Conservation (phyloP, 2,888 invertebrate genomes). For the Tipula unca region DNA sequence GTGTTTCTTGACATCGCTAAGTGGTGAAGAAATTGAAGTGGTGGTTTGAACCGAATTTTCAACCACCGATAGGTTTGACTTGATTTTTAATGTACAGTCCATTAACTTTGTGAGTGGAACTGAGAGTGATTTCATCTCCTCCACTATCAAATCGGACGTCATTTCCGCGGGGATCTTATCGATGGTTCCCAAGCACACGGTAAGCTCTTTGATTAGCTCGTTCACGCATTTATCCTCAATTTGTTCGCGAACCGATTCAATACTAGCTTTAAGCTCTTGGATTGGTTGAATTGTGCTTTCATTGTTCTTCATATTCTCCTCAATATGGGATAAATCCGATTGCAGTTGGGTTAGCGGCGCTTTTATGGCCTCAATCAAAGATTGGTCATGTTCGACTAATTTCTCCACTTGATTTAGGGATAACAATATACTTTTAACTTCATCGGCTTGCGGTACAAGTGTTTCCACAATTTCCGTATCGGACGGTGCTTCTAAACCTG, state of each 20-base stretch:
- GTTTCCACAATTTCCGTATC: not conserved
- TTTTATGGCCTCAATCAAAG: not conserved
- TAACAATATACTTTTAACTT: not conserved
- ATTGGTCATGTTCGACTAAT: not conserved
- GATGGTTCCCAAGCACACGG: not conserved
- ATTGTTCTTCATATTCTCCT: not conserved
- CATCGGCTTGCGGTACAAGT: not conserved
- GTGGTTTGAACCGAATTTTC: not conserved
- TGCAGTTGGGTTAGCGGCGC: not conserved
- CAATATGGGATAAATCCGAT: not conserved
- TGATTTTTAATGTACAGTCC: not conserved
- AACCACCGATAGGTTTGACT: not conserved
- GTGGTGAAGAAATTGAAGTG: not conserved
- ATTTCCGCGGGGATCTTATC: slow-evolving; percentile 22
- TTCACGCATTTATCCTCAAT: slow-evolving; percentile 30
- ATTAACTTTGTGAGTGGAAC: not conserved
- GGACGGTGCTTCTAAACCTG: not conserved
- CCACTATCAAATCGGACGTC: not conserved
- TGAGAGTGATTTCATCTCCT: slow-evolving; percentile 3
- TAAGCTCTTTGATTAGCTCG: not conserved
- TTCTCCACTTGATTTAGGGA: not conserved
- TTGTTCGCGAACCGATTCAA: slow-evolving; percentile 30
- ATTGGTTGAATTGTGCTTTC: not conserved
- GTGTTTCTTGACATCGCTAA: not conserved
- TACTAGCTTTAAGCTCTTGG: slow-evolving; percentile 9